Evolutionary conservation across 2,113 vertebrate genomes (phyloP), one percentile per base, ranked within the genome.

Genomic region (Menidia beryllina): DNA sequence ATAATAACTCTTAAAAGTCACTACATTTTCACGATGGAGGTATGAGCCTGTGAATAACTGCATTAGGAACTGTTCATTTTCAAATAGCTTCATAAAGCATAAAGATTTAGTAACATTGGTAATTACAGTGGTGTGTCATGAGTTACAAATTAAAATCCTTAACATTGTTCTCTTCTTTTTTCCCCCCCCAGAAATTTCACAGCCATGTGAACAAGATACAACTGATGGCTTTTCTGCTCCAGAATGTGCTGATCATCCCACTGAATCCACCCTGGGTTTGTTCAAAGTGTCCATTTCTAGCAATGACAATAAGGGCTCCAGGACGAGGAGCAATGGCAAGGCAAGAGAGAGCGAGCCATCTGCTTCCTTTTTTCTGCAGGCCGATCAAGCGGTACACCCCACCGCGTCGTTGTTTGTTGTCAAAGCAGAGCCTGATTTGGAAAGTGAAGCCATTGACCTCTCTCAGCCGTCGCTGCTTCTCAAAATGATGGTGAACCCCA

Each of bases 221-320:
- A 1, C 54, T 47, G 72, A 72, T 15, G 52, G 50, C 25, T 5
- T 58, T 39, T 49, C 34, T 1, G 2, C 43, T 2, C 25, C 72
- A 8, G 70, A 75, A 7, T 72, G 77, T 83, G 72, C 10, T 13
- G 26, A 1, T 24, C 20, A 1, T 24, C 50, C 71, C 7, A n/a
- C 72, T 61, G 36, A 5, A 54, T 65, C 85, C 38, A 34, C 21
- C 10, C 63, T 82, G 41, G 38, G 65, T 27, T 36, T 0, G 14
- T 89, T 88, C 66, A 82, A 64, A 34, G 50, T 86, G 81, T 88
- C 87, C 34, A 88, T 88, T 60, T 75, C 82, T 58, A 90, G 83
- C 81, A 86, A 84, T 41, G 88, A 87, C 70, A 89, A 79, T 63
- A 91, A 89, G 74, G 82, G 77, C 52, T 56, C 30, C 64, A 75